These are phyloP conservation scores for Anolis sagrei DNA, from an alignment of 2,113 vertebrate species.

Conservation along the genomic window DNA sequence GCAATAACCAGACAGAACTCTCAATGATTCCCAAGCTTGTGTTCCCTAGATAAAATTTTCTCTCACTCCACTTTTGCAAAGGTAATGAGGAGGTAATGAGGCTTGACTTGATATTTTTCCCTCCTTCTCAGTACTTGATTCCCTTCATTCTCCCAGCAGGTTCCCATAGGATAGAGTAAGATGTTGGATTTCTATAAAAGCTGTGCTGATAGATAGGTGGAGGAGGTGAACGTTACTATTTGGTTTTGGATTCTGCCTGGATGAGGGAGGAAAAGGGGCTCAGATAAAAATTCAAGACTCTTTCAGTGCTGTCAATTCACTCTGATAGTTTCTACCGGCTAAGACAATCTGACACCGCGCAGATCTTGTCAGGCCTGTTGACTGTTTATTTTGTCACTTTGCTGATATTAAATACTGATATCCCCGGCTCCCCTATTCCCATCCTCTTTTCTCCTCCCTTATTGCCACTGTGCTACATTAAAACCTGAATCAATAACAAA, in stretches of 20 bases:
- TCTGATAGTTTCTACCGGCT: conserved; percentile 67
- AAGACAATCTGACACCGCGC: conserved; percentile 70
- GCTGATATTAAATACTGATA: conserved; percentile 73
- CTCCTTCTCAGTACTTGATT: conserved; percentile 74
- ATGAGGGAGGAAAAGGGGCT: conserved; percentile 57
- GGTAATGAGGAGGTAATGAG: conserved; percentile 96
- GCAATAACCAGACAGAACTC: conserved; percentile 83
- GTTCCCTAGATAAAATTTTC: conserved; percentile 79
- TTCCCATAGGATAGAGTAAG: conserved; percentile 86
- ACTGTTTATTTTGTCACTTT: conserved; percentile 78
- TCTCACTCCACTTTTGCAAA: conserved; percentile 87
- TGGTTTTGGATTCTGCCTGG: conserved; percentile 70
- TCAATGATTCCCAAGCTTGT: conserved; percentile 83
- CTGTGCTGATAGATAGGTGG: conserved; percentile 79
- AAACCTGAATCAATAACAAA: conserved; percentile 74
- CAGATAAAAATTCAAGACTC: conserved; percentile 70
- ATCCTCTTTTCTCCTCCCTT: conserved; percentile 48
- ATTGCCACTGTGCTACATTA: conserved; percentile 58
- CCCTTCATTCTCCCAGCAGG: conserved; percentile 78
- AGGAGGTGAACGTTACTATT: conserved; percentile 73
- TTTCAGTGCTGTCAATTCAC: conserved; percentile 64
- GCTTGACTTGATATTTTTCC: conserved; percentile 85
- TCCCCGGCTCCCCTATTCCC: conserved; percentile 53
- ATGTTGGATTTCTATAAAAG: conserved; percentile 78
- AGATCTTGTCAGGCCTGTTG: conserved; percentile 66